Base-by-base conservation (phyloP, 2,797 vertebrate genomes). In the Setipinna tenuifilis region DNA sequence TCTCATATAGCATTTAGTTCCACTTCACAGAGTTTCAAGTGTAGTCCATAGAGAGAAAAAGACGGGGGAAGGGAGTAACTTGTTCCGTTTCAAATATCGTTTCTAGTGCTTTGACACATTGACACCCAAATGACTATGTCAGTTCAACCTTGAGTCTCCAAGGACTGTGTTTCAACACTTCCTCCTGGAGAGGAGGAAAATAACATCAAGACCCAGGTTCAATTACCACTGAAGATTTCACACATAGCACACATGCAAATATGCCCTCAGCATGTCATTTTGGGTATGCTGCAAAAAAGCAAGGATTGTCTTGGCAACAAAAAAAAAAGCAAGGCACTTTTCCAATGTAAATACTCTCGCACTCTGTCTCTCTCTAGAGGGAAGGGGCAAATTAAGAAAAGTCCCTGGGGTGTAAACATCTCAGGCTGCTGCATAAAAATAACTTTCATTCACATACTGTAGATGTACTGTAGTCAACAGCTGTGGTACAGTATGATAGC, bases 111-210 rank as follows among this genome's bases (percentile, higher is more conserved):
- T 78, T 78, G 71, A 78, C 71, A 44, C 71, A 21, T 78, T 78
- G 71, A 78, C 71, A 44, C 71, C 28, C 31, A 78, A 78, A 78
- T 78, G 71, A 44, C 71, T 78, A 3, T 41, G 6, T 78, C 71
- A 78, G 71, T 78, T 78, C 71, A 78, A 78, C 71, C 71, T 78
- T 78, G 71, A 78, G 71, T 78, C 71, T 78, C 71, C 17, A 31
- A 44, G 71, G 71, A 78, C 31, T 78, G 35, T 19, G 71, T 78
- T 44, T 78, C 31, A 75, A 75, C 68, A 19, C 68, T 31, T 14
- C 68, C 14, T 19, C 31, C 31, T 35, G 28, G 35, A 78, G 71
- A 21, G 17, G 17, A 35, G 19, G 71, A 44, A 78, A 78, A 78
- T 35, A 78, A 78, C 71, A 78, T 78, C 71, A 78, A 44, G 35